Conservation (phyloP, 2,797 vertebrate genomes). For the Anniella stebbinsi region DNA sequence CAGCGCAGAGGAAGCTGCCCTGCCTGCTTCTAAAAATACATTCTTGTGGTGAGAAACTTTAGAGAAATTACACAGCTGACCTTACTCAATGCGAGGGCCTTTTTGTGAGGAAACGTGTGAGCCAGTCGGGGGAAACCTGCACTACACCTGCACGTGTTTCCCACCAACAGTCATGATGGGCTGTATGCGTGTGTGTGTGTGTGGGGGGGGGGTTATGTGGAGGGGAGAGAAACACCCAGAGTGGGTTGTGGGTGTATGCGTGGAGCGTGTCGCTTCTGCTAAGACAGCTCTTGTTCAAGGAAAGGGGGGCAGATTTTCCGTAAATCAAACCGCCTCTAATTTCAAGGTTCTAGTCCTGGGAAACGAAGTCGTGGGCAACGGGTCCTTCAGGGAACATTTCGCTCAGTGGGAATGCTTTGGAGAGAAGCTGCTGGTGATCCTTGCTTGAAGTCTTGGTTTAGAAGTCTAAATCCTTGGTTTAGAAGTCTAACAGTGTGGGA, state of each 20-base stretch:
- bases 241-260: conserved; percentile 53
- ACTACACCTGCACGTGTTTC: conserved; percentile 44
- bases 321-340: too few species aligned
- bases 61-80: conserved; percentile 53
- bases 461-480: too few species aligned
- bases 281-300: conserved; percentile 27
- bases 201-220: not conserved
- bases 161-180: conserved; percentile 37
- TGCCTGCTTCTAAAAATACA: conserved; percentile 53
- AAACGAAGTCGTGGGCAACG: not conserved
- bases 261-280: conserved; percentile 20
- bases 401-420: not conserved
- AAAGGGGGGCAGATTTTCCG: conserved; percentile 18
- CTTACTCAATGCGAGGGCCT: conserved; percentile 55
- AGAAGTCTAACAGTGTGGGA: not conserved
- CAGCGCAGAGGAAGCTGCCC: conserved; percentile 53
- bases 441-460: too few species aligned
- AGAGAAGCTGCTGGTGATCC: not conserved
- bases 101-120: conserved; percentile 49
- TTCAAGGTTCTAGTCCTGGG: not conserved
- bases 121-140: conserved; percentile 55
- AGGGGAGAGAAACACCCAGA: conserved; percentile 56
- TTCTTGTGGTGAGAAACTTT: conserved; percentile 59
- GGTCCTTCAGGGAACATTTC: not conserved
- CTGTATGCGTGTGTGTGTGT: not conserved